Conservation (phyloP, 1,140 invertebrate genomes). For the Bombus waltoni region DNA sequence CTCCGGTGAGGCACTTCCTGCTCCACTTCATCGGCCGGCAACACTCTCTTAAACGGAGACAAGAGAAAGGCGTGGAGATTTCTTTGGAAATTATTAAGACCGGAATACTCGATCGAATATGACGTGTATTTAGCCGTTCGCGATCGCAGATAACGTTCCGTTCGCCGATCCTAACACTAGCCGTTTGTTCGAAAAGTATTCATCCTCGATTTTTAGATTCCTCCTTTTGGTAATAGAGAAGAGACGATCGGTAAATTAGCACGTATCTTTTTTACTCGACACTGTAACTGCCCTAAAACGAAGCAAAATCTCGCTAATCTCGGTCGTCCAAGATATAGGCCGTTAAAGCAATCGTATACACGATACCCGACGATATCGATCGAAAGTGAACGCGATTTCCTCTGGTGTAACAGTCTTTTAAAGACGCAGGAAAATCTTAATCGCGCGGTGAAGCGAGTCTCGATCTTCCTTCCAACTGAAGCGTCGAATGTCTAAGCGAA, state of each 20-base stretch:
- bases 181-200: slow-evolving; percentile 2
- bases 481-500: neutral
- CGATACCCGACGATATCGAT: neutral
- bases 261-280: too few species aligned
- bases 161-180: neutral
- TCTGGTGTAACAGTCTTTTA: too few species aligned
- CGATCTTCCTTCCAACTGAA: neutral
- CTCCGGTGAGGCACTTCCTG: slow-evolving; percentile 57
- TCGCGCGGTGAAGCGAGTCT: too few species aligned
- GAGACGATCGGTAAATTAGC: neutral
- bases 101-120: slow-evolving; percentile 41
- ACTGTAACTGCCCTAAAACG: too few species aligned
- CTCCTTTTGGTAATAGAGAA: neutral
- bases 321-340: too few species aligned
- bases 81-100: slow-evolving; percentile 65
- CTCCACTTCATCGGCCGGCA: slow-evolving; percentile 61
- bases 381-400: neutral
- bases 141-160: slow-evolving; percentile 46
- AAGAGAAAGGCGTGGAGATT: slow-evolving; percentile 68
- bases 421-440: neutral
- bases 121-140: slow-evolving; percentile 38
- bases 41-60: slow-evolving; percentile 60
- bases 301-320: too few species aligned
- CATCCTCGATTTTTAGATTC: neutral
- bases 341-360: too few species aligned